Percentiles rank a stretch among this genome's conserved stretches.
These are phyloP conservation scores for Naja naja DNA, from an alignment of 2,113 vertebrate species.

Conservation along the genomic window DNA sequence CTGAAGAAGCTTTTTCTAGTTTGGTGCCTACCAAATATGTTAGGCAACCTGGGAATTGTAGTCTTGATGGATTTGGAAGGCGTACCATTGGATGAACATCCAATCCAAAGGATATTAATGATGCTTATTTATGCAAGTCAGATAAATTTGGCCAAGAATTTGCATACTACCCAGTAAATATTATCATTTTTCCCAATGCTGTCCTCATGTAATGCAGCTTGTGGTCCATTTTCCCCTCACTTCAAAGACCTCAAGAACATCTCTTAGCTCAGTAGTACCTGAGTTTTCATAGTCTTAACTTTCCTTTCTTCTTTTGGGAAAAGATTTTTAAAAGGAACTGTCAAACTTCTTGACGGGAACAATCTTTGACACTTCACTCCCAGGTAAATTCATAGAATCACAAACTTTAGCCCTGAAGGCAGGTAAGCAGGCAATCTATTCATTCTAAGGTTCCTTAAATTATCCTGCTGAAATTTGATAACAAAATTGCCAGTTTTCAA, in stretches of 20 bases:
- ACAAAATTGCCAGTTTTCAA: neutral
- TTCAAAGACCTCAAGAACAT: neutral
- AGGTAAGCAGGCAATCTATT: neutral
- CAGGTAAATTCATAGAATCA: neutral
- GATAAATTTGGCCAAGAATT: neutral
- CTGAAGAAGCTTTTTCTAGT: neutral
- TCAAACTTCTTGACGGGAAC: neutral
- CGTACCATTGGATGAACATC: neutral
- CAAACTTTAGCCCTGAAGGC: neutral
- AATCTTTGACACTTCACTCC: neutral
- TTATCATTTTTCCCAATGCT: neutral
- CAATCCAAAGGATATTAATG: neutral
- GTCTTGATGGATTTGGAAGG: neutral
- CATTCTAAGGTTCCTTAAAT: neutral
- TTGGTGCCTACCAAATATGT: neutral
- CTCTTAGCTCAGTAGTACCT: neutral
- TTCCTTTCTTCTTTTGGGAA: neutral
- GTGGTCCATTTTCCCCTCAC: neutral
- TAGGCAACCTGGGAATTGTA: neutral
- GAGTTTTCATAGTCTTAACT: neutral
- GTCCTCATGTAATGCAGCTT: neutral
- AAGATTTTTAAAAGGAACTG: neutral
- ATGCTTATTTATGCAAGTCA: neutral
- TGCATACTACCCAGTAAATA: neutral
- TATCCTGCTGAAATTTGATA: neutral